Conservation (phyloP, 2,888 invertebrate genomes). For the Zygothrica quintamaculata region DNA sequence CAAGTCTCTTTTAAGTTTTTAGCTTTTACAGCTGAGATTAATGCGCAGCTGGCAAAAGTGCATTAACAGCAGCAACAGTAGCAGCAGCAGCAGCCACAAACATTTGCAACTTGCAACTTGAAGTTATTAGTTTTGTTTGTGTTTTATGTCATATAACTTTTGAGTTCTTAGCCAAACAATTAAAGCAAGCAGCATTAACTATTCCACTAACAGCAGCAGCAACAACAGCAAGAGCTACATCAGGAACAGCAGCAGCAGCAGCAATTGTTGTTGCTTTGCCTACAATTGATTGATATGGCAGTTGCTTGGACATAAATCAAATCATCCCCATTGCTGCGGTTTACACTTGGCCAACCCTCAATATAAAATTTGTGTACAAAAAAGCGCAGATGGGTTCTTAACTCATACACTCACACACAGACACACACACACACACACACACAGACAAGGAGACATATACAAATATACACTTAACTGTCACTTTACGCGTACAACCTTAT, state of each 20-base stretch:
- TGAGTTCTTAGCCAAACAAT: constrained; percentile 48
- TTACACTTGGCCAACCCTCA: constrained; percentile 47
- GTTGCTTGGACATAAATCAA: constrained; percentile 41
- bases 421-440: too few species aligned
- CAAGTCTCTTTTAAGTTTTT: constrained; percentile 26
- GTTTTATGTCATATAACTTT: constrained; percentile 46
- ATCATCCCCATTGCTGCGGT: constrained; percentile 36
- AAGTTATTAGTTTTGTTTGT: constrained; percentile 8
- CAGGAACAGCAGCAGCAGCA: constrained; percentile 6
- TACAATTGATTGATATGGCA: constrained; percentile 24
- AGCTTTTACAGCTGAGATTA: constrained; percentile 60
- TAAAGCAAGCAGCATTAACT: constrained; percentile 23
- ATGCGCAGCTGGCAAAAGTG: constrained; percentile 60
- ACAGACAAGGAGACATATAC: constrained; percentile 4
- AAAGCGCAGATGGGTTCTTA: constrained; percentile 21
- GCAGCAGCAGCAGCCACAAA: not conserved
- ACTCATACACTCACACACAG: too few species aligned
- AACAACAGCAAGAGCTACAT: constrained; percentile 14
- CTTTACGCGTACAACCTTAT: constrained; percentile 72
- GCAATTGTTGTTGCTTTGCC: constrained; percentile 18
- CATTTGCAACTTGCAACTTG: constrained; percentile 9
- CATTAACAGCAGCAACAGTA: constrained; percentile 20
- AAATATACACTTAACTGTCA: constrained; percentile 69
- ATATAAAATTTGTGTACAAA: constrained; percentile 3
- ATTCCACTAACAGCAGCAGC: not conserved